Base-by-base conservation (phyloP, 2,888 invertebrate genomes). In the Timandra comae region DNA sequence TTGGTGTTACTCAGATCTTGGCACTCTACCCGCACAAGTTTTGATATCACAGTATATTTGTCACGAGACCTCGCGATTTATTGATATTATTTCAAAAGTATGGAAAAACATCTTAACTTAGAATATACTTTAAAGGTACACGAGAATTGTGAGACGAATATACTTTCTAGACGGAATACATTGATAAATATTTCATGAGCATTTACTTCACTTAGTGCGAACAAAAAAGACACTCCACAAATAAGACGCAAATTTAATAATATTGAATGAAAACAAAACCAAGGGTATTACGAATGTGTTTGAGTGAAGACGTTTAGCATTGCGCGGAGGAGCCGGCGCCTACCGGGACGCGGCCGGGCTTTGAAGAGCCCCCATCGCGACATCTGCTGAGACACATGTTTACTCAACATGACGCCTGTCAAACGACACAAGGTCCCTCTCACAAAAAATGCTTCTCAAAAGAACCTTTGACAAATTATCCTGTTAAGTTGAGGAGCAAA, bases 401-500 rank as follows among this genome's bases (percentile, higher is more conserved):
- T 72, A 66, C 63, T 61, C 55, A 61, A 67, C 64, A 63, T 69
- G 71, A 72, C 69, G 63, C 55, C 59, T 69, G 75, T 72, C 77
- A 75, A 72, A 75, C 57, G 64, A 68, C 63, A 63, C 65, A 72
- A 66, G 65, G 64, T 60, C 53, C 62, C 51, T 56, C 55, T 63
- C 56, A 62, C 63, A 73, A 73, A 74, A 71, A 70, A 67, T 56
- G 55, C 55, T 56, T 54, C 53, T 70, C 67, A 73, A 73, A 72
- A 67, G 58, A 16, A 58, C 73, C 78, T 79, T 80, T 79, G 79
- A 78, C 70, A 72, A 79, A 80, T 78, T 76, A 74, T 73, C 63
- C 56, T 64, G 65, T 72, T 69, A 70, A 49, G 46, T 43, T 43
- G 47, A 47, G 45, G 49, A 38, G 43, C 35, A 49, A 52, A 52